Conservation (phyloP, 2,113 vertebrate genomes). For the Dasyurus viverrinus region DNA sequence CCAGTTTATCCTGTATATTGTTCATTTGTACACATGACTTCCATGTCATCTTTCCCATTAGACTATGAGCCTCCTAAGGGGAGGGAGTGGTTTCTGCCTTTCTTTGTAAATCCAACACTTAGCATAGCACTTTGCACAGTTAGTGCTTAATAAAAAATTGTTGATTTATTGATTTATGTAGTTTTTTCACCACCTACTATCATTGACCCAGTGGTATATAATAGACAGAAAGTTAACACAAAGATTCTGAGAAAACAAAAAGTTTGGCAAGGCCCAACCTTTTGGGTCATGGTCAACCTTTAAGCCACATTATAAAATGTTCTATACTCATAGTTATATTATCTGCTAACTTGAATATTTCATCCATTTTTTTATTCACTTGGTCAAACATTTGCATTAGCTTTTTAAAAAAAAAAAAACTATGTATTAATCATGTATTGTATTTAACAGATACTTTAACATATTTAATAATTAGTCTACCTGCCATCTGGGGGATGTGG, state of each 20-base stretch:
- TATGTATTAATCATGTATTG: neutral
- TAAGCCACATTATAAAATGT: neutral
- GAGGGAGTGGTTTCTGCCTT: neutral
- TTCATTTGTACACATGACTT: neutral
- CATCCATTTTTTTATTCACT: neutral
- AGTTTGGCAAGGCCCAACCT: neutral
- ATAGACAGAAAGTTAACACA: neutral
- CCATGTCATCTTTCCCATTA: neutral
- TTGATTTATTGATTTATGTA: neutral
- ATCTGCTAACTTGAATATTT: slow-evolving; percentile 9
- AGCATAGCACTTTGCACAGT: neutral
- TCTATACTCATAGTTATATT: neutral
- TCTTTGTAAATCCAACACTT: neutral
- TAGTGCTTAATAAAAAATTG: neutral
- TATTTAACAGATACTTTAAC: too few species aligned
- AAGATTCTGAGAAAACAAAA: slow-evolving; percentile 20
- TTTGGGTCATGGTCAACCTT: neutral
- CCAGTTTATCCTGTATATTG: neutral
- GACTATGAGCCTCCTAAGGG: neutral
- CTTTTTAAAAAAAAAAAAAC: neutral
- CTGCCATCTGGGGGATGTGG: too few species aligned
- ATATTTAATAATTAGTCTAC: too few species aligned
- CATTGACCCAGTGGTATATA: neutral
- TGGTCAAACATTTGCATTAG: neutral
- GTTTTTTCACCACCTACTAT: slow-evolving; percentile 20